phyloP scores from a whole-genome alignment of 1,140 invertebrate species.

The Leptoteleia sp. region DNA sequence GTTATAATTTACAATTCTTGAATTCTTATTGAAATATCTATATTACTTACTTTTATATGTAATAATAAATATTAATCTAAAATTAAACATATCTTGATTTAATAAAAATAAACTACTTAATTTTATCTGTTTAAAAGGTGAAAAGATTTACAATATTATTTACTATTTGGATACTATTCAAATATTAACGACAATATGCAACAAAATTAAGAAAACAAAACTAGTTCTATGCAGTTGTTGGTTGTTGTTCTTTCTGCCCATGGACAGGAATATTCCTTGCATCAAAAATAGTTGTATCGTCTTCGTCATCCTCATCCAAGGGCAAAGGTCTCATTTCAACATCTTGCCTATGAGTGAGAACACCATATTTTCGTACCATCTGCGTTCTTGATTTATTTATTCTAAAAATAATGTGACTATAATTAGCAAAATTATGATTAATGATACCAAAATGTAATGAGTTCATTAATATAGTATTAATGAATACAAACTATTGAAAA shows the following conservation, averaged over 20 bases:
- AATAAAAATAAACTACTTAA: too few species aligned
- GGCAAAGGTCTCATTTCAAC: constrained; percentile 83
- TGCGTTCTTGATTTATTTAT: constrained; percentile 74
- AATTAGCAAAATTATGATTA: too few species aligned
- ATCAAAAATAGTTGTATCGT: constrained; percentile 83
- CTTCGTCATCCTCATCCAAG: constrained; percentile 83
- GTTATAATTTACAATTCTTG: neutral
- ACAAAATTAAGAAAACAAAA: constrained; percentile 15
- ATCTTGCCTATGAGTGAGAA: constrained; percentile 82
- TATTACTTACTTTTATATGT: neutral
- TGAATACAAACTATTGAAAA: too few species aligned
- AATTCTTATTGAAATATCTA: neutral
- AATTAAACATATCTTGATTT: too few species aligned
- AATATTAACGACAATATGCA: constrained; percentile 20
- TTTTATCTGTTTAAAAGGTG: neutral
- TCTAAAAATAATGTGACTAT: constrained; percentile 54
- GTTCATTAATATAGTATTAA: too few species aligned
- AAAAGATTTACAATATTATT: neutral
- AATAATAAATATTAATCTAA: neutral
- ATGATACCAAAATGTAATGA: too few species aligned
- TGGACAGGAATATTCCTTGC: constrained; percentile 71
- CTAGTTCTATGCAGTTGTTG: constrained; percentile 61
- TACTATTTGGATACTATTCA: neutral
- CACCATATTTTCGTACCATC: constrained; percentile 82
- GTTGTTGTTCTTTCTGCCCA: constrained; percentile 47